Evolutionary conservation across 2,888 invertebrate genomes (phyloP).

Genomic region (Eudemis profundana): DNA sequence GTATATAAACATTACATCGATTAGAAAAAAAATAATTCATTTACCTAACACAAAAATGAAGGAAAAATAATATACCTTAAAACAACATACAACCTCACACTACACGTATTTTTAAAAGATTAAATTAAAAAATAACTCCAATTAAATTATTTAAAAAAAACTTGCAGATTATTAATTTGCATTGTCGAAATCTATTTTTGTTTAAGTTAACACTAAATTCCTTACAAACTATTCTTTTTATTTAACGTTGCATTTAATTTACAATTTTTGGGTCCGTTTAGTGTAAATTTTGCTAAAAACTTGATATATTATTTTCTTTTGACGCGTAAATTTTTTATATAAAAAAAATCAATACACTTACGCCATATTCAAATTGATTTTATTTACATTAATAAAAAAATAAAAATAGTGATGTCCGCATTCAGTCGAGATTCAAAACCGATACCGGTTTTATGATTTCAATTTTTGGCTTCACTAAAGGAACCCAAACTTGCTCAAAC

Average conservation of each 20-base stretch:
- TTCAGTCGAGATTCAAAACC: constrained; percentile 68
- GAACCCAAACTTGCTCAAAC: constrained; percentile 74
- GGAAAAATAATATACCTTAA: constrained; percentile 71
- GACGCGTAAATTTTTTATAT: constrained; percentile 49
- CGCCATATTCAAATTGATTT: constrained; percentile 64
- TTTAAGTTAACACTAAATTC: constrained; percentile 65
- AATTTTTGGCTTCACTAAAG: constrained; percentile 50
- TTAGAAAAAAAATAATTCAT: constrained; percentile 82
- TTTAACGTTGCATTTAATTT: constrained; percentile 67
- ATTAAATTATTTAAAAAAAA: constrained; percentile 57
- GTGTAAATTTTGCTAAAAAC: constrained; percentile 62
- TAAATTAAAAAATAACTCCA: constrained; percentile 59
- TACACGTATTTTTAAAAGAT: constrained; percentile 67
- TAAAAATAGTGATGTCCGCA: constrained; percentile 50
- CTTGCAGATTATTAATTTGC: constrained; percentile 54
- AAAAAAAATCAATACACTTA: constrained; percentile 52
- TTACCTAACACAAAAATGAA: constrained; percentile 77
- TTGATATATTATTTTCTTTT: constrained; percentile 51
- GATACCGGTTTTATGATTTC: constrained; percentile 46
- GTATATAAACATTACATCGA: constrained; percentile 85
- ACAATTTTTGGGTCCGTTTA: constrained; percentile 78
- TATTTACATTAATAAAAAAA: constrained; percentile 66
- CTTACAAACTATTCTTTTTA: constrained; percentile 63
- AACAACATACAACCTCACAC: constrained; percentile 82
- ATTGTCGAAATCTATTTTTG: constrained; percentile 63